These are phyloP conservation scores for Arctopsyche grandis DNA, from an alignment of 1,140 invertebrate species.

Conservation along the genomic window DNA sequence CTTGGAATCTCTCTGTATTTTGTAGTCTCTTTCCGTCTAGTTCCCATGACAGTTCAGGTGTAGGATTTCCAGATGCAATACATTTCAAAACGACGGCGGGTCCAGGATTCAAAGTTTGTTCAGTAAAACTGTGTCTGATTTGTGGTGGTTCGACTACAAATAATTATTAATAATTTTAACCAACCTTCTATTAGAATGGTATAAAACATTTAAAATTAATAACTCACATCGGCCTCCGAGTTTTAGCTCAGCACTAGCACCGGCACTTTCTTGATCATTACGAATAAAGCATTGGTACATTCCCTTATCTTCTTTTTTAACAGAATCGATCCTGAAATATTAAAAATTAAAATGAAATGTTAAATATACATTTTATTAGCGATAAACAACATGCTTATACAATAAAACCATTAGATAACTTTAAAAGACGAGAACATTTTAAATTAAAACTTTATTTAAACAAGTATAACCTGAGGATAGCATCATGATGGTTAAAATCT, in stretches of 20 bases:
- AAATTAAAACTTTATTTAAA: neutral
- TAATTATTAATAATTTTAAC: conserved; percentile 54
- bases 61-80: conserved; percentile 88
- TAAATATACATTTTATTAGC: neutral
- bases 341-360: conserved; percentile 28
- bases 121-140: conserved; percentile 85
- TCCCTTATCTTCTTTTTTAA: conserved; percentile 94
- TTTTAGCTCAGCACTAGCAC: conserved; percentile 91
- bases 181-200: neutral
- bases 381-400: neutral
- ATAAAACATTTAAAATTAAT: neutral
- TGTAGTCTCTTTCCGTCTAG: conserved; percentile 87
- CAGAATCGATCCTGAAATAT: conserved; percentile 85
- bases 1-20: conserved; percentile 77
- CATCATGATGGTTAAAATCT: conserved; percentile 80
- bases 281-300: conserved; percentile 98
- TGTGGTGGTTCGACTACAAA: conserved; percentile 83
- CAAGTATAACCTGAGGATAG: conserved; percentile 70
- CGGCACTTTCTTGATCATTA: conserved; percentile 93
- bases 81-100: conserved; percentile 81
- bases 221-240: conserved; percentile 87
- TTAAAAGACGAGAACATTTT: neutral
- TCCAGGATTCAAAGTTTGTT: conserved; percentile 88
- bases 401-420: neutral
- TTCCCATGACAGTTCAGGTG: conserved; percentile 94